Percentiles rank a stretch among this genome's conserved stretches.
Conservation (phyloP, 53 echinoderm and acorn worm species). For the Apostichopus leukothele region DNA sequence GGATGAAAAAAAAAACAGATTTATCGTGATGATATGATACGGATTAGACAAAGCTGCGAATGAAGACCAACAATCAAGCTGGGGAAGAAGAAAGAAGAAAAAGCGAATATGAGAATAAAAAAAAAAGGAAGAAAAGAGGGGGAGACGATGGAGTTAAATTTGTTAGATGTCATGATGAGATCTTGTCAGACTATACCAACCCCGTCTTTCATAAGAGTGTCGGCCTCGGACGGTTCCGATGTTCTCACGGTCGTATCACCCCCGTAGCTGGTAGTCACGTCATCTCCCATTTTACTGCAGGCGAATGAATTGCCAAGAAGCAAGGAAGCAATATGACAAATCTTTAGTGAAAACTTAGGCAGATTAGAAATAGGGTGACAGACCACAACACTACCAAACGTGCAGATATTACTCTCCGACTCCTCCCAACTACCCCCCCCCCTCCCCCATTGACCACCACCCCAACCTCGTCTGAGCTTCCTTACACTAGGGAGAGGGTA, state of each 20-base stretch:
- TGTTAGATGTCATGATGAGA: conserved; percentile 21
- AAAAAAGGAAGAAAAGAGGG: not conserved
- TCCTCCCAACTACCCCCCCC: too few relatives aligned
- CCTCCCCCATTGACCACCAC: too few relatives aligned
- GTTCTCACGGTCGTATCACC: not conserved
- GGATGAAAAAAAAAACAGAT: too few relatives aligned
- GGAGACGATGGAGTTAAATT: not conserved
- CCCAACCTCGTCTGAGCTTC: too few relatives aligned
- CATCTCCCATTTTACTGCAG: conserved; percentile 36
- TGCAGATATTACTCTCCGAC: too few relatives aligned
- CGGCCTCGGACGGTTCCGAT: conserved; percentile 43
- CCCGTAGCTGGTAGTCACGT: not conserved
- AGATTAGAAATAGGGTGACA: not conserved
- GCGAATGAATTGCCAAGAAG: conserved; percentile 20
- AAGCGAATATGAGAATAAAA: too few relatives aligned
- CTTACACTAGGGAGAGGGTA: too few relatives aligned
- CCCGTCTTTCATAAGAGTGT: conserved; percentile 62
- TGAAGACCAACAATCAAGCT: too few relatives aligned
- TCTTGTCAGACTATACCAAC: conserved; percentile 14
- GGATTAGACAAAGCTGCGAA: too few relatives aligned
- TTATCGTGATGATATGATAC: too few relatives aligned
- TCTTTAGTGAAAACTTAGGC: not conserved
- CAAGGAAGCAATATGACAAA: conserved; percentile 1
- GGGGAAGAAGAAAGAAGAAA: too few relatives aligned
- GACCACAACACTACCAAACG: not conserved